Evolutionary conservation across 2,797 vertebrate species (phyloP).

Genomic region (Clarias fuscus): DNA sequence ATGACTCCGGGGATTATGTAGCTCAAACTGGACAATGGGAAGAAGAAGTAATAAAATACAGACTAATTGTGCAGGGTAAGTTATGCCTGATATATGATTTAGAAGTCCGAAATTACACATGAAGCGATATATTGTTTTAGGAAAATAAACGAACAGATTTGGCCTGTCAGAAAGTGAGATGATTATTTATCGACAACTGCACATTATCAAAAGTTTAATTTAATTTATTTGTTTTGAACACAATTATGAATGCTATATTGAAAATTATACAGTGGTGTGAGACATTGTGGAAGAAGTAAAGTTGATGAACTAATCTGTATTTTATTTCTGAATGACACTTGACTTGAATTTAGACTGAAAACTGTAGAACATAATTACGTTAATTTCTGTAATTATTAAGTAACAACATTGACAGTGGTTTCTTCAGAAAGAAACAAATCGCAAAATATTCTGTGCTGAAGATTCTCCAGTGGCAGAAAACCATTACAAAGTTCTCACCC

Average conservation of each 20-base stretch:
- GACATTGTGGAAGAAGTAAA: not conserved
- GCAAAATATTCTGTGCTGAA: not conserved
- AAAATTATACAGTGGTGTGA: not conserved
- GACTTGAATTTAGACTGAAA: not conserved
- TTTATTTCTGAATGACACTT: not conserved
- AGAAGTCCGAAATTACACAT: no score
- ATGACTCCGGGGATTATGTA: conserved; percentile 48
- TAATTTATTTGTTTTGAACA: not conserved
- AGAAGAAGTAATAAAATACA: accelerated
- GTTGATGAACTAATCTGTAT: not conserved
- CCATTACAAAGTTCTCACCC: not conserved
- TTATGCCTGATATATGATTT: no score
- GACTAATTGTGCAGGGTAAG: conserved; percentile 61
- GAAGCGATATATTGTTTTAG: no score
- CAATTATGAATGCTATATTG: not conserved
- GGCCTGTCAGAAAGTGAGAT: no score
- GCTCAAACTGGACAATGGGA: not conserved
- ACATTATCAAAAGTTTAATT: no score
- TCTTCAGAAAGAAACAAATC: not conserved
- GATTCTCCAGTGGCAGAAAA: not conserved
- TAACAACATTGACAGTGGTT: not conserved
- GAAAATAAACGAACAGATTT: no score
- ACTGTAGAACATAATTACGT: not conserved
- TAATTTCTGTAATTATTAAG: not conserved
- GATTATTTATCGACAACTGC: no score